These are phyloP conservation scores for Campaea margaritaria DNA, from an alignment of 2,888 invertebrate species.

Conservation along the genomic window DNA sequence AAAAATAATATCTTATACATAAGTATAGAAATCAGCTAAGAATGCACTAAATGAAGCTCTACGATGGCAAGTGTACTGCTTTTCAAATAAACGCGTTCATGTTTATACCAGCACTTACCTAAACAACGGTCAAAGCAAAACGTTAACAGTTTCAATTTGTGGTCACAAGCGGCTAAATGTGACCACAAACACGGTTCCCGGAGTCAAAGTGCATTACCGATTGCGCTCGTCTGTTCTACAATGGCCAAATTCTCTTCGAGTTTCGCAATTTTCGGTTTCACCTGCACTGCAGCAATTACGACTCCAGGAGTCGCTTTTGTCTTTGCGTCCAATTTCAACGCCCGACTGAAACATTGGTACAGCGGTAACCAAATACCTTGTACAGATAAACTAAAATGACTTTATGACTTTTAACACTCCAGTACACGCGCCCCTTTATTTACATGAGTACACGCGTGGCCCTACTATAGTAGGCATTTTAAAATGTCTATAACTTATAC, in stretches of 20 bases:
- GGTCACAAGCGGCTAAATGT: constrained; percentile 54
- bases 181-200: constrained; percentile 55
- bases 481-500: no score
- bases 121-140: constrained; percentile 49
- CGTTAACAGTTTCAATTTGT: constrained; percentile 64
- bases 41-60: not conserved
- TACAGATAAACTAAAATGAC: no score
- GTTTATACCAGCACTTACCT: constrained; percentile 36
- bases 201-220: constrained; percentile 55
- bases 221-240: constrained; percentile 45
- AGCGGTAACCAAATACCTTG: no score
- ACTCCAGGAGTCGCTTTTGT: constrained; percentile 37
- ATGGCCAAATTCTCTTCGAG: constrained; percentile 38
- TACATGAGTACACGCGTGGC: no score
- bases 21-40: no score
- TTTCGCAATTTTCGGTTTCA: constrained; percentile 39
- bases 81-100: constrained; percentile 7
- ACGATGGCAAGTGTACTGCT: not conserved
- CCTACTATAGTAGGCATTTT: no score
- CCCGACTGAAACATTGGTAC: no score
- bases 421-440: no score
- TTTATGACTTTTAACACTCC: no score
- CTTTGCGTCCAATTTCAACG: constrained; percentile 11
- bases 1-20: no score
- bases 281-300: constrained; percentile 39